Evolutionary conservation across 2,797 vertebrate species (phyloP).

Genomic region (Epinephelus malabaricus): DNA sequence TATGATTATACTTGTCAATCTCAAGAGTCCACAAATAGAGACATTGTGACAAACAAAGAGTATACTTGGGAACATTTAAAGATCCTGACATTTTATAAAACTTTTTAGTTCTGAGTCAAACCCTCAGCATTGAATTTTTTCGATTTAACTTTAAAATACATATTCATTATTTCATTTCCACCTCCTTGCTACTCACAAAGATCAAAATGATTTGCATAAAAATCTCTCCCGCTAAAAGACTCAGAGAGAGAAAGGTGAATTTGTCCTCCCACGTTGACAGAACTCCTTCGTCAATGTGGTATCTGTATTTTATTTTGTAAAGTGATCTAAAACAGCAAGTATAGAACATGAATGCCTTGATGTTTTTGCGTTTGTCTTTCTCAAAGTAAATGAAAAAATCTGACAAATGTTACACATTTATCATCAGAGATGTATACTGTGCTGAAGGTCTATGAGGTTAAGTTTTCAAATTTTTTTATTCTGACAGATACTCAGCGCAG

Average conservation of each 20-base stretch:
- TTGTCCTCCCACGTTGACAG: not conserved
- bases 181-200: not conserved
- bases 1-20: slow-evolving; percentile 2
- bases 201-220: slow-evolving; percentile 1
- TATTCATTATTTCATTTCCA: slow-evolving; percentile 2
- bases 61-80: not conserved
- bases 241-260: slow-evolving; percentile 1
- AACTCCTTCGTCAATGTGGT: not conserved
- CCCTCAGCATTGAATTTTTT: not conserved
- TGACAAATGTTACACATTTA: not conserved
- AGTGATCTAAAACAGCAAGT: not conserved
- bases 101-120: not conserved
- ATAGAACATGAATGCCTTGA: not conserved
- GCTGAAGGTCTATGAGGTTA: not conserved
- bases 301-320: slow-evolving; percentile 4
- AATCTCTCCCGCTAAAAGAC: not conserved
- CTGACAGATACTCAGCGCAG: too few species aligned
- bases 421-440: not conserved
- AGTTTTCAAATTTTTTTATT: too few species aligned
- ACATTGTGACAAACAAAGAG: not conserved
- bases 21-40: not conserved
- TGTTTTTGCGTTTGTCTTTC: not conserved
- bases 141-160: not conserved
- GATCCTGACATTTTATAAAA: not conserved
- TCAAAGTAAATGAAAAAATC: not conserved